These are phyloP conservation scores for Limnephilus marmoratus DNA, from an alignment of 2,888 invertebrate species.

Conservation along the genomic window DNA sequence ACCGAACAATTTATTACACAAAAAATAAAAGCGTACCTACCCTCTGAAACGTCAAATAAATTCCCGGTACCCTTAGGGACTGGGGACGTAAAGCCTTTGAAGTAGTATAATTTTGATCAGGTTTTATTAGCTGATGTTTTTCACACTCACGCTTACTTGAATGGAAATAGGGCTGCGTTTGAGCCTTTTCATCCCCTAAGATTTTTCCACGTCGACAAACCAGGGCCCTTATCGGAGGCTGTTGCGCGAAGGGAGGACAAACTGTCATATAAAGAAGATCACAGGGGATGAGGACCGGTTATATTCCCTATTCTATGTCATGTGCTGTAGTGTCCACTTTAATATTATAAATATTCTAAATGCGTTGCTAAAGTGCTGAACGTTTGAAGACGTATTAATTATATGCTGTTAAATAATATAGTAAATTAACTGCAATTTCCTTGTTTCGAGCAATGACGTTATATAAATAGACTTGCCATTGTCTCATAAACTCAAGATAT, in stretches of 20 bases:
- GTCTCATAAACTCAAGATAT: no score
- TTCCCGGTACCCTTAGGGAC: not conserved
- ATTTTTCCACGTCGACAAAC: slow-evolving; percentile 46
- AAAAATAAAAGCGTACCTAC: not conserved
- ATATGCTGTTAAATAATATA: no score
- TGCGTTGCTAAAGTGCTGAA: not conserved
- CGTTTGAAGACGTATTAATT: no score
- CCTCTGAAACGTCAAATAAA: not conserved
- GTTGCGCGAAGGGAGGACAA: slow-evolving; percentile 19
- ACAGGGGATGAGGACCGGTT: not conserved
- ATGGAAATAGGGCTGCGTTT: slow-evolving; percentile 31
- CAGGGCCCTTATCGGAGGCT: slow-evolving; percentile 10
- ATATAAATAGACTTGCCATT: no score
- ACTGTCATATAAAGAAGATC: slow-evolving; percentile 18
- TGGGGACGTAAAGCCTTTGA: slow-evolving; percentile 21
- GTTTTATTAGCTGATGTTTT: slow-evolving; percentile 52
- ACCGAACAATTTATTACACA: not conserved
- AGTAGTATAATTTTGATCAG: slow-evolving; percentile 5
- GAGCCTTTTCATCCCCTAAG: slow-evolving; percentile 48
- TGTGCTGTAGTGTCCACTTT: not conserved
- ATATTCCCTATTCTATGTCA: not conserved
- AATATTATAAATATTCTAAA: not conserved
- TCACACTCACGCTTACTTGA: slow-evolving; percentile 47
- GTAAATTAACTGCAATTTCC: no score
- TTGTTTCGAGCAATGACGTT: no score